Percentiles rank a stretch among this genome's conserved stretches.
Evolutionary conservation across 2,113 vertebrate genomes (phyloP).

Genomic region (Pycnonotus jocosus): DNA sequence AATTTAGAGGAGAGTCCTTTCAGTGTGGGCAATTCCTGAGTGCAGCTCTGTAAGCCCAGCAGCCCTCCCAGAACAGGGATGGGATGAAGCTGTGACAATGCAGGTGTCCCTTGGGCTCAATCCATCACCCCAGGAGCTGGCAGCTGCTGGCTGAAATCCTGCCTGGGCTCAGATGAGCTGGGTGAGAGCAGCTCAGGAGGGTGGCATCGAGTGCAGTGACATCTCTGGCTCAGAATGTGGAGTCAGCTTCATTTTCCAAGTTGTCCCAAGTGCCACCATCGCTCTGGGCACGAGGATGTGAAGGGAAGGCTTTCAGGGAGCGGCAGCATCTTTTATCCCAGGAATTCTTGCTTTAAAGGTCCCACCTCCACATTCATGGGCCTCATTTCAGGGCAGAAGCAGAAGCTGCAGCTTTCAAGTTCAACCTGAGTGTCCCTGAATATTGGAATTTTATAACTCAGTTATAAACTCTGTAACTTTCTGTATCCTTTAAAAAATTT

Average conservation of each 20-base stretch:
- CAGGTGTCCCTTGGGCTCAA: background rate
- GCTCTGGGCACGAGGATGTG: background rate
- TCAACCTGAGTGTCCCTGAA: background rate
- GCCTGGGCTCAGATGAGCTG: background rate
- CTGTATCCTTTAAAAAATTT: background rate
- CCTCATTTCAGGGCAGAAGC: background rate
- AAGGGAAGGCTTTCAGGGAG: background rate
- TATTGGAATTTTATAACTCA: background rate
- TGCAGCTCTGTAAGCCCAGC: background rate
- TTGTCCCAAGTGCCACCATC: background rate
- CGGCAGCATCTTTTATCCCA: background rate
- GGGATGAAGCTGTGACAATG: background rate
- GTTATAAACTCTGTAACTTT: background rate
- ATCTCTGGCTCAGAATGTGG: background rate
- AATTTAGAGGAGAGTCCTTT: background rate
- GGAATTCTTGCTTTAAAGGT: background rate
- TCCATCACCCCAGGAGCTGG: background rate
- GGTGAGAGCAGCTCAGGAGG: background rate
- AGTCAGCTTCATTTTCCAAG: background rate
- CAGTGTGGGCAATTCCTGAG: accelerated
- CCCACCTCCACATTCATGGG: background rate
- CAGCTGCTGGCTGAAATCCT: background rate
- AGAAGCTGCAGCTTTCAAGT: background rate
- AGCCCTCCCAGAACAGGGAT: accelerated
- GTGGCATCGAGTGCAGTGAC: background rate